Evolutionary conservation across 2,888 invertebrate genomes (phyloP).

Genomic region (Cantharis rustica): DNA sequence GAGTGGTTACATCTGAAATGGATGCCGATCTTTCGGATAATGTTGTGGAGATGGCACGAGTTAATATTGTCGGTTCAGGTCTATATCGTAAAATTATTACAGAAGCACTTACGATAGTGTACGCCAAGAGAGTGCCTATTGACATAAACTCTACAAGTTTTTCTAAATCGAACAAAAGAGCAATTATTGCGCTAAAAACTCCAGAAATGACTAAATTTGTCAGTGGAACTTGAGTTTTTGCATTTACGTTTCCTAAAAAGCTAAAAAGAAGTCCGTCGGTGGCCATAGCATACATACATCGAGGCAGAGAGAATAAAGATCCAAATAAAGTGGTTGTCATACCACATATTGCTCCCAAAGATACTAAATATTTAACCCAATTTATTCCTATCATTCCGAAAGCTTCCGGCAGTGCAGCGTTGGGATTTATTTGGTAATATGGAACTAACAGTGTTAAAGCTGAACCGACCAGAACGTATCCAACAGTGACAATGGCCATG

Average conservation of each 20-base stretch:
- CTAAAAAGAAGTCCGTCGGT: conserved; percentile 84
- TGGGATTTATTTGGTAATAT: conserved; percentile 72
- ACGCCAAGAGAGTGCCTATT: conserved; percentile 85
- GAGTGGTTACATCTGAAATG: conserved; percentile 52
- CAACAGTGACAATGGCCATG: conserved; percentile 77
- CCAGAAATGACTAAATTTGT: conserved; percentile 79
- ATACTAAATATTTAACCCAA: conserved; percentile 85
- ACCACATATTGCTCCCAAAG: conserved; percentile 87
- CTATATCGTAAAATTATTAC: conserved; percentile 83
- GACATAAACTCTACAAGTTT: conserved; percentile 95
- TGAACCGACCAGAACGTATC: conserved; percentile 82
- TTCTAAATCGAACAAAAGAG: conserved; percentile 84
- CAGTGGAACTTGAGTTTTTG: conserved; percentile 81
- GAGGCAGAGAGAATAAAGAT: conserved; percentile 81
- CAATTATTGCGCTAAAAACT: conserved; percentile 74
- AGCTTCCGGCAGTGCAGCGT: conserved; percentile 81
- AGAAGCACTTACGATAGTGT: conserved; percentile 89
- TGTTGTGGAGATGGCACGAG: conserved; percentile 43
- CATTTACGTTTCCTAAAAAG: conserved; percentile 76
- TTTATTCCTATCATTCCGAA: conserved; percentile 74
- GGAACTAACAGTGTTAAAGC: conserved; percentile 83
- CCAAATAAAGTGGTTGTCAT: conserved; percentile 90
- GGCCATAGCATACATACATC: conserved; percentile 89
- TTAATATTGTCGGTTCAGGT: conserved; percentile 41
- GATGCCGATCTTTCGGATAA: conserved; percentile 52